These are phyloP conservation scores for Chrysolina americana DNA, from an alignment of 2,888 invertebrate species.

Conservation along the genomic window DNA sequence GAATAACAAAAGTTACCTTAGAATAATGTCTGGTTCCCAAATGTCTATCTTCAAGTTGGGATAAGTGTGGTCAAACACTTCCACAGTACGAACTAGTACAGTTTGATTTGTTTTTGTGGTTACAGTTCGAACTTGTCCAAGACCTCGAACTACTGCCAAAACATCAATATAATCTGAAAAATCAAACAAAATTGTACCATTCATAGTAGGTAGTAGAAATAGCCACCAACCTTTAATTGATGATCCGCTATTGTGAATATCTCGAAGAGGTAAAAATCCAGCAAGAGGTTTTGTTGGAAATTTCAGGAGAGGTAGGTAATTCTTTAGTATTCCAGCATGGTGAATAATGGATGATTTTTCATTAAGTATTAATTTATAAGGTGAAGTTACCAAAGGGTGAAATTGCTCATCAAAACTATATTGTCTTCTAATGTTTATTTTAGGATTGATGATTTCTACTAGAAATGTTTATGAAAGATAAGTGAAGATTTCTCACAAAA, in stretches of 20 bases:
- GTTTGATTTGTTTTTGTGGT: constrained; percentile 73
- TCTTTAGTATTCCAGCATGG: constrained; percentile 72
- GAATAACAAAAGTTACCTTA: constrained; percentile 67
- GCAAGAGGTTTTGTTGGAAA: constrained; percentile 78
- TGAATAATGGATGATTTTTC: constrained; percentile 75
- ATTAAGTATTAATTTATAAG: constrained; percentile 77
- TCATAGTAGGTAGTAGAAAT: too few species aligned
- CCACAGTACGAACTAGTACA: constrained; percentile 76
- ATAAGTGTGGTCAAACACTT: constrained; percentile 76
- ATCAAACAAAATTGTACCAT: background rate
- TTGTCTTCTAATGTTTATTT: constrained; percentile 72
- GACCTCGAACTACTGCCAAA: constrained; percentile 77
- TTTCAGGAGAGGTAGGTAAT: constrained; percentile 73
- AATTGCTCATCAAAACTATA: constrained; percentile 75
- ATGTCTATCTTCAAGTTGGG: constrained; percentile 75
- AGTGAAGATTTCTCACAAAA: background rate
- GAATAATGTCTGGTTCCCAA: constrained; percentile 82
- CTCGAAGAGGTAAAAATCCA: constrained; percentile 72
- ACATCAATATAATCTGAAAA: constrained; percentile 75
- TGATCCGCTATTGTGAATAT: constrained; percentile 70
- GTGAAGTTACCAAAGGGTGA: constrained; percentile 78
- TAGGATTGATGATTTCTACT: constrained; percentile 81
- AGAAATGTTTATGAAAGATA: constrained; percentile 56
- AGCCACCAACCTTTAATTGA: constrained; percentile 53
- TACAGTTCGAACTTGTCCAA: constrained; percentile 76